A percentile compares a stretch with the other conserved stretches of the same genome.
Conservation (phyloP, 35 echinoderm and acorn worm species). For the Chiridota heheva region DNA sequence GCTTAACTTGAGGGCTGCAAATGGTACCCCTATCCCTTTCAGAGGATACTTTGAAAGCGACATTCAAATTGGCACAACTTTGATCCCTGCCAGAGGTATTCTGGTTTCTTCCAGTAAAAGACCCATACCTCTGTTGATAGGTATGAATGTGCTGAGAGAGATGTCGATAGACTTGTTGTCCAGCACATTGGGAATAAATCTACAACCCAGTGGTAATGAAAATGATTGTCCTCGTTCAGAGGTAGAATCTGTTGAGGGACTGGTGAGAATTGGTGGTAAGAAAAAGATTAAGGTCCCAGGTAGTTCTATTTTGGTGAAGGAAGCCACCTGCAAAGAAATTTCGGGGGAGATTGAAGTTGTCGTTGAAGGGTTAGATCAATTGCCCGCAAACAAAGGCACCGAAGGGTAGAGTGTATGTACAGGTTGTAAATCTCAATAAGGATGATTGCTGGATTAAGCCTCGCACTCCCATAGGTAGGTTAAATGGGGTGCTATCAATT, state of each 20-base stretch:
- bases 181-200: too few relatives aligned
- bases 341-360: background rate
- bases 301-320: background rate
- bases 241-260: background rate
- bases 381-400: too few relatives aligned
- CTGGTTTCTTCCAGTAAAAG: background rate
- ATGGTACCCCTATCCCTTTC: constrained; percentile 21
- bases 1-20: constrained; percentile 6
- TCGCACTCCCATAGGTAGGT: background rate
- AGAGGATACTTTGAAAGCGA: constrained; percentile 3
- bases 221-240: too few relatives aligned
- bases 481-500: too few relatives aligned
- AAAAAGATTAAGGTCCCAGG: background rate
- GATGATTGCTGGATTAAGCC: background rate
- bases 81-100: constrained; percentile 9
- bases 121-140: background rate
- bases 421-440: background rate
- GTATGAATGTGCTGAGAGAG: background rate
- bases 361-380: background rate
- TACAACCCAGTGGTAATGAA: too few relatives aligned
- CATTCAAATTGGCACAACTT: background rate
- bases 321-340: background rate
- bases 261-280: background rate
- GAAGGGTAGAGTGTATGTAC: background rate
- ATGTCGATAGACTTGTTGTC: too few relatives aligned